These are phyloP conservation scores for Prunella fulvescens DNA, from an alignment of 2,113 vertebrate species.

Conservation along the genomic window DNA sequence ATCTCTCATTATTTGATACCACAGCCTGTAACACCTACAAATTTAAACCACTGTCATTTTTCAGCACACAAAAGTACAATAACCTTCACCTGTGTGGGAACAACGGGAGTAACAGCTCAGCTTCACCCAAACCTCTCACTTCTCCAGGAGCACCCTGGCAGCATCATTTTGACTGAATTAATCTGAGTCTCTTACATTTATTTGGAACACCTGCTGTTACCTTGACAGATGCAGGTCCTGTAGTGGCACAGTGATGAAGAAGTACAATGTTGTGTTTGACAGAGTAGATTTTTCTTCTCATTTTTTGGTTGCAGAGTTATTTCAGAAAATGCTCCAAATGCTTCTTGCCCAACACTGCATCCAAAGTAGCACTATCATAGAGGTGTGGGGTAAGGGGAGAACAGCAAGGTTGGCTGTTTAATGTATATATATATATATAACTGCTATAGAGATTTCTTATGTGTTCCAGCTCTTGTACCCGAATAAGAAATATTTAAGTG, in stretches of 20 bases:
- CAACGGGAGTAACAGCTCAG: fast-evolving
- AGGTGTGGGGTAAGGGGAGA: neutral
- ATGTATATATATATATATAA: neutral
- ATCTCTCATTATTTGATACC: neutral
- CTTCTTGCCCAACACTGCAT: neutral
- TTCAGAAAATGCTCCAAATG: neutral
- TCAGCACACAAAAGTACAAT: neutral
- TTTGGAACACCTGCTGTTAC: constrained; percentile 37
- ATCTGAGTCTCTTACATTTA: constrained; percentile 8
- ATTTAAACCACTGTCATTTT: neutral
- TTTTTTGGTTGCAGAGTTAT: neutral
- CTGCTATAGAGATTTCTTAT: neutral
- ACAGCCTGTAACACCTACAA: neutral
- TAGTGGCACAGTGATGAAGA: constrained; percentile 18
- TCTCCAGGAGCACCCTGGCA: neutral
- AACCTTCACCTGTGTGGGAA: neutral
- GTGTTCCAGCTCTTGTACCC: neutral
- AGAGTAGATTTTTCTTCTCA: neutral
- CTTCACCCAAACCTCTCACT: neutral
- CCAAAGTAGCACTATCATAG: neutral
- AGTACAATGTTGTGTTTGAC: neutral
- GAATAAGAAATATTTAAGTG: neutral
- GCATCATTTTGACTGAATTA: neutral
- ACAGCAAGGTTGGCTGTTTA: neutral
- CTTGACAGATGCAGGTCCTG: constrained; percentile 16